phyloP scores from a whole-genome alignment of 2,113 vertebrate species.

The Lepus europaeus region DNA sequence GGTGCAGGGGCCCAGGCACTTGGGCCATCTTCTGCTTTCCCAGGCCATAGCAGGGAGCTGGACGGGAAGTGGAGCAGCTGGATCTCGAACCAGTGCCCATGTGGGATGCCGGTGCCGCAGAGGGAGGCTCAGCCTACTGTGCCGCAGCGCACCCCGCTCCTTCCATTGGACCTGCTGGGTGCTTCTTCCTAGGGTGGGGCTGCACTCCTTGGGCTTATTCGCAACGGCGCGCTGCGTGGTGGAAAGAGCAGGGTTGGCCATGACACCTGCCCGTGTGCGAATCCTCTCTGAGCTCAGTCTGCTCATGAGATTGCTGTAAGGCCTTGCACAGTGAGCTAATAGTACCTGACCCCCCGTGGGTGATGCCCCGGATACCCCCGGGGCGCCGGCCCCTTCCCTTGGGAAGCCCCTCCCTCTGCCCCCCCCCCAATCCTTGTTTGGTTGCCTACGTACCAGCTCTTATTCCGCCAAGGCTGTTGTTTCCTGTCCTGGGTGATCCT shows the following conservation, averaged over 20 bases:
- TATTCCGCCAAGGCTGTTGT: background rate
- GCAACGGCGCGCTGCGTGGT: accelerated
- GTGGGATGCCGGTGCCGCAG: no score
- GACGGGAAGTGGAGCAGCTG: no score
- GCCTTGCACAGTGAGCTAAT: background rate
- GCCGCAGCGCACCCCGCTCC: no score
- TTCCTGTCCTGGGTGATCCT: background rate
- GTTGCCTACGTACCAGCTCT: background rate
- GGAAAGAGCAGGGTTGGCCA: background rate
- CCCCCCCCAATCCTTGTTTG: no score
- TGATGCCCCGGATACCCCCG: background rate
- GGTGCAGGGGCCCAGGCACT: no score
- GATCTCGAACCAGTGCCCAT: no score
- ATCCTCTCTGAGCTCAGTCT: background rate
- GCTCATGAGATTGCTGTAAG: background rate
- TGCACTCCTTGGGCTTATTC: background rate
- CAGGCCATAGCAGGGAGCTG: no score
- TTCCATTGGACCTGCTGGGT: background rate
- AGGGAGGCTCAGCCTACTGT: no score
- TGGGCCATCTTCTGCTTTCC: no score
- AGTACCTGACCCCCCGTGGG: background rate
- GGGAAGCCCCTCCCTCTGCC: no score
- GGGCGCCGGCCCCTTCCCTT: no score
- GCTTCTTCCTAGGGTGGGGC: background rate
- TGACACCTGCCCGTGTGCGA: no score